A percentile compares a stretch with the other conserved stretches of the same genome.
Conservation (phyloP, 2,113 vertebrate genomes). For the Alethe diademata region DNA sequence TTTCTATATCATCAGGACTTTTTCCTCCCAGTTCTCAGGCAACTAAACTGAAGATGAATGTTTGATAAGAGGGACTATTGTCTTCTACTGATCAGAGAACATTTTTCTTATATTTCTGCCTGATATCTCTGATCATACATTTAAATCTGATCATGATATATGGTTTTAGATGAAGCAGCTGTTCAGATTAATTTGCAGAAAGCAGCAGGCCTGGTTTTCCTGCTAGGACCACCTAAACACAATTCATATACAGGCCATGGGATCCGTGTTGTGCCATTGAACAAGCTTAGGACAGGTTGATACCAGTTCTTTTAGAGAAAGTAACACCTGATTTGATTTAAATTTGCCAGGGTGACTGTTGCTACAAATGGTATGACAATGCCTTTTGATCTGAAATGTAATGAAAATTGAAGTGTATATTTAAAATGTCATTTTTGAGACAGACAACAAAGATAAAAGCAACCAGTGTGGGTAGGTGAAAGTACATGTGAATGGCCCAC, state of each 20-base stretch:
- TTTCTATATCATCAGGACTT: neutral
- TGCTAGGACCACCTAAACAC: neutral
- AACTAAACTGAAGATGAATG: neutral
- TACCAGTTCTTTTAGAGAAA: neutral
- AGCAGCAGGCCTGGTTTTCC: neutral
- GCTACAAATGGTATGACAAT: neutral
- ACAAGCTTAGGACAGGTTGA: neutral
- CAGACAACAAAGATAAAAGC: neutral
- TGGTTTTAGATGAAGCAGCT: neutral
- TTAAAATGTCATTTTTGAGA: neutral
- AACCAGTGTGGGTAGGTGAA: neutral
- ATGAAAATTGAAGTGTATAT: neutral
- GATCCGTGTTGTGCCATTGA: neutral
- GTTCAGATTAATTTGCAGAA: neutral
- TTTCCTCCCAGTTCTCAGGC: neutral
- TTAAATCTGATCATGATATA: neutral
- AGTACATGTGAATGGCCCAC: neutral
- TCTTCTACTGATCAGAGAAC: neutral
- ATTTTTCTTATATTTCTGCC: neutral
- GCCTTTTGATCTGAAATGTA: neutral
- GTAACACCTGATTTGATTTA: neutral
- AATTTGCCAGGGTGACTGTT: neutral
- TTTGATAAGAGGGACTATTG: neutral
- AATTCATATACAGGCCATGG: neutral
- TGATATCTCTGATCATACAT: neutral